These are phyloP conservation scores for Ladona fulva DNA, from an alignment of 1,140 invertebrate genomes.

Conservation along the genomic window DNA sequence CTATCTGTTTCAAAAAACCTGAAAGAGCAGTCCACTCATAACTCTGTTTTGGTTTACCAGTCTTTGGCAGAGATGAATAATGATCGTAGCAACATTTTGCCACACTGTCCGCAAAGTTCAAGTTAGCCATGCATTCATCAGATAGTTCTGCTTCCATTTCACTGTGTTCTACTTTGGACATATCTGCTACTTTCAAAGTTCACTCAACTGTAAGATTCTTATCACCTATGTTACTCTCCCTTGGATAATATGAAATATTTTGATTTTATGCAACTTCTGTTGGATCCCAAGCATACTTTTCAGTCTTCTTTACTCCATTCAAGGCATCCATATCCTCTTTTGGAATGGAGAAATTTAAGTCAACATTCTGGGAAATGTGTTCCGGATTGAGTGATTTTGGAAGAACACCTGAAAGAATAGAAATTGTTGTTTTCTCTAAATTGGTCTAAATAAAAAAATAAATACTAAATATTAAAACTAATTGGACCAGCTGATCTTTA, in stretches of 20 bases:
- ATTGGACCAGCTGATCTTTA: no score
- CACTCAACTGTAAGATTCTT: no score
- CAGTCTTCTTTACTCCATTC: constrained; percentile 40
- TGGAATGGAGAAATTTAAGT: constrained; percentile 51
- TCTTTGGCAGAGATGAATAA: constrained; percentile 60
- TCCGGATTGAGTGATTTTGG: constrained; percentile 54
- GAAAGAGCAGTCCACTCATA: constrained; percentile 79
- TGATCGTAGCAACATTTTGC: constrained; percentile 47
- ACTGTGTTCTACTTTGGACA: no score
- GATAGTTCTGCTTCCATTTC: no score
- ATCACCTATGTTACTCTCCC: no score
- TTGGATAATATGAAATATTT: no score
- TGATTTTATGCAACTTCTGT: constrained; percentile 16
- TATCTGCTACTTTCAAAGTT: no score
- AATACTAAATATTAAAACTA: no score
- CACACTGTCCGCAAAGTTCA: constrained; percentile 40
- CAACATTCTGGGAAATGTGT: constrained; percentile 55
- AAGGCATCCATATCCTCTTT: constrained; percentile 46
- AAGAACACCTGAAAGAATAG: constrained; percentile 48
- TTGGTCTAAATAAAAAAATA: no score
- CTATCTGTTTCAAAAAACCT: constrained; percentile 50
- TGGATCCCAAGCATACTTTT: constrained; percentile 68
- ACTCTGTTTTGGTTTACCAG: constrained; percentile 58
- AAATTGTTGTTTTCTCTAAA: no score
- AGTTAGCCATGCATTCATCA: background rate